phyloP scores from a whole-genome alignment of 2,797 vertebrate genomes.

The Cottoperca gobio region DNA sequence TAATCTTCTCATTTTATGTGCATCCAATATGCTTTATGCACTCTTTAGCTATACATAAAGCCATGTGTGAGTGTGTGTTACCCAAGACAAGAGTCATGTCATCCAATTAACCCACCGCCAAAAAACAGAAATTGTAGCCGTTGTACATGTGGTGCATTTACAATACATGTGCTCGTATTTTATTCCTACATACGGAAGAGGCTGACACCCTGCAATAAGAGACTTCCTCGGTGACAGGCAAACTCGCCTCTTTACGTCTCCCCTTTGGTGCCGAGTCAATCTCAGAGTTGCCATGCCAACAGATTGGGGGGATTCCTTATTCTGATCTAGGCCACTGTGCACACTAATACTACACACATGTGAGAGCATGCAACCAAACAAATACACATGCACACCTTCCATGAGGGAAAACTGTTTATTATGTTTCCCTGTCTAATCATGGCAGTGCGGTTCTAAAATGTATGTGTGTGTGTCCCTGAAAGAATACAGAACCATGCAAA shows the following conservation, averaged over 20 bases:
- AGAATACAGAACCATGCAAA: slow-evolving; percentile 12
- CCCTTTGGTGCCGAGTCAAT: slow-evolving; percentile 47
- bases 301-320: slow-evolving; percentile 72
- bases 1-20: neutral
- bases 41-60: neutral
- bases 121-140: neutral
- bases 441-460: slow-evolving; percentile 1
- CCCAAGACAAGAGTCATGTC: neutral
- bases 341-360: neutral
- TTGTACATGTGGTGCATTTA: neutral
- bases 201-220: slow-evolving; percentile 36
- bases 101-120: slow-evolving; percentile 3
- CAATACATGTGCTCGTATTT: neutral
- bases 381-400: slow-evolving; percentile 9
- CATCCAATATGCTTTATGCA: neutral
- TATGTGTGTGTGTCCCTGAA: neutral
- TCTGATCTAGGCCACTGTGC: slow-evolving; percentile 56
- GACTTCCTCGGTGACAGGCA: slow-evolving; percentile 42
- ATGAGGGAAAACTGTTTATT: slow-evolving; percentile 1
- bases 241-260: slow-evolving; percentile 26
- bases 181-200: neutral
- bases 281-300: slow-evolving; percentile 76
- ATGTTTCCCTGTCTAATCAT: neutral
- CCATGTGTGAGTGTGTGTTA: neutral
- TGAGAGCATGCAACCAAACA: slow-evolving; percentile 16